These are phyloP conservation scores for Platysteira castanea DNA, from an alignment of 2,113 vertebrate genomes.

Conservation along the genomic window DNA sequence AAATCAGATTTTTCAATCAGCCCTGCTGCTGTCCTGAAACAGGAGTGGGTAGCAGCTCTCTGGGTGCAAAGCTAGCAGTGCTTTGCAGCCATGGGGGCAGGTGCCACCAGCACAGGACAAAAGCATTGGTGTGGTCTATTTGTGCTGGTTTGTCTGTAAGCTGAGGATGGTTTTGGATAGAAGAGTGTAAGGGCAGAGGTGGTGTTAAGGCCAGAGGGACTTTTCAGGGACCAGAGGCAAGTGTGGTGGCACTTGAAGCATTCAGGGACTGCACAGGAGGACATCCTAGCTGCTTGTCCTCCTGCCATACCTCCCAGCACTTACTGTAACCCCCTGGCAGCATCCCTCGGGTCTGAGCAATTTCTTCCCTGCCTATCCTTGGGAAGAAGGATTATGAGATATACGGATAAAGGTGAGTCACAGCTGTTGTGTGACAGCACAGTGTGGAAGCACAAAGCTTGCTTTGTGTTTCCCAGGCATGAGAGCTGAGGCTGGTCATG, in stretches of 20 bases:
- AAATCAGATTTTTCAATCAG: background rate
- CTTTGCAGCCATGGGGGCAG: background rate
- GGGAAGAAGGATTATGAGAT: background rate
- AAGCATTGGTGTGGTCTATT: background rate
- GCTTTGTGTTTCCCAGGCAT: background rate
- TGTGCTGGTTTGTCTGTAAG: background rate
- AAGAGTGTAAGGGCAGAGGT: background rate
- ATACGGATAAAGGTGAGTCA: background rate
- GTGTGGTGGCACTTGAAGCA: background rate
- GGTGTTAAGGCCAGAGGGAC: background rate
- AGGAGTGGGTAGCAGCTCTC: background rate
- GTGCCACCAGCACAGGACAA: background rate
- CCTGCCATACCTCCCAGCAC: background rate
- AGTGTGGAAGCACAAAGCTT: background rate
- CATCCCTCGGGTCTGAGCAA: rapidly evolving
- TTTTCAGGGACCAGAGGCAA: background rate
- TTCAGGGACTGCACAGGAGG: background rate
- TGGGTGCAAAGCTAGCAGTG: background rate
- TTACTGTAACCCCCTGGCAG: background rate
- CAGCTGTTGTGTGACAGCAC: background rate
- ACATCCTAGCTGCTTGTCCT: background rate
- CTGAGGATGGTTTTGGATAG: background rate
- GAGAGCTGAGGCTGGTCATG: background rate
- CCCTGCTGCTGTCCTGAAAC: background rate
- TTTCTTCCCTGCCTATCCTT: background rate